Evolutionary conservation across 2,113 vertebrate species (phyloP), one percentile per base, ranked within the genome.

Genomic region (Apteryx mantelli): DNA sequence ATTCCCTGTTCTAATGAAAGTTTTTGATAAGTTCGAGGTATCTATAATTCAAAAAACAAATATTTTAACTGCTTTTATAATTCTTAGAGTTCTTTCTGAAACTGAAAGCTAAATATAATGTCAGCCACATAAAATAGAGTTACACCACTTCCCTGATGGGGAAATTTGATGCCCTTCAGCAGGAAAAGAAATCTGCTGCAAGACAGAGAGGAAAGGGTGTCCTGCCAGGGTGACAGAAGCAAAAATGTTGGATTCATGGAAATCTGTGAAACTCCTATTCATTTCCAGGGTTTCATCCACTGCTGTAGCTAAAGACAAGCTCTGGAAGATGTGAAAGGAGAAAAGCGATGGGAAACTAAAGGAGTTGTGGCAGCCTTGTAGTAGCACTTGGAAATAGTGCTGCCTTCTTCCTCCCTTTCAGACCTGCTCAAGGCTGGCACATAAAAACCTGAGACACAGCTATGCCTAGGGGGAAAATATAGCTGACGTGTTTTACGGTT

Each of bases 381-480:
- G 50, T 13, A 53, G 9, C 12, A 4, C 30, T 18, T 66, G 64
- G 64, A 55, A 84, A 40, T 7, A 26, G 17, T 4, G 3, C 10
- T 82, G 40, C 48, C 30, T 71, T 40, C 71, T 84, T 85, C 34
- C 50, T 63, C 8, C 11, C 22, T 5, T 60, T 28, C 70, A 68
- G 78, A 52, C n/a, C 66, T 61, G 8, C 65, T 32, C 42, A 28
- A 69, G 28, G 44, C 70, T 80, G 91, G 86, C 53, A 75, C 63
- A 42, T 15, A 86, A 89, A 56, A 93, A 74, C 78, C 64, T 8
- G 5, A 83, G 82, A 36, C 77, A 74, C 55, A 26, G 95, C 63
- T 58, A 53, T 70, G 68, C 71, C 55, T 28, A 4, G 36, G 46
- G 84, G 93, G 61, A 28, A 69, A 82, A 86, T 95, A 34, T 34